Conservation (phyloP, 2,113 vertebrate species). For the Sorex araneus region DNA sequence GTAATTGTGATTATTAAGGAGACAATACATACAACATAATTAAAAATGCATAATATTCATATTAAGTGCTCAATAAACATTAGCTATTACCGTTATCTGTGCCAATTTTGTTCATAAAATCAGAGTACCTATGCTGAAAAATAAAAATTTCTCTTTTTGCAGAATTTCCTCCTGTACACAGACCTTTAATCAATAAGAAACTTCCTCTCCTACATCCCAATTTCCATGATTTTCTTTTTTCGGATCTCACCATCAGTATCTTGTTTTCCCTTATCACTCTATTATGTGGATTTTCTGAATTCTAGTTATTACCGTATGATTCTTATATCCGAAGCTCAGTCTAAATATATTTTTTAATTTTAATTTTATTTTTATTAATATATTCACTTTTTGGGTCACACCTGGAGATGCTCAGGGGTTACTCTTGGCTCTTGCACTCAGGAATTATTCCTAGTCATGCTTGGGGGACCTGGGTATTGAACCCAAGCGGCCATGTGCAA, state of each 20-base stretch:
- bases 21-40: neutral
- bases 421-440: too few relatives aligned
- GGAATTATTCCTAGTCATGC: too few relatives aligned
- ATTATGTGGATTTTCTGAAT: neutral
- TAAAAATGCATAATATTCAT: constrained; percentile 11
- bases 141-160: neutral
- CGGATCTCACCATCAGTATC: neutral
- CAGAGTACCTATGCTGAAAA: constrained; percentile 11
- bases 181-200: neutral
- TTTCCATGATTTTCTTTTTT: constrained; percentile 20
- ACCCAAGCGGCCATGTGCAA: too few relatives aligned
- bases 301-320: constrained; percentile 2
- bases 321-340: neutral
- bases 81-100: constrained; percentile 6
- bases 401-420: too few relatives aligned
- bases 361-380: too few relatives aligned
- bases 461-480: too few relatives aligned
- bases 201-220: neutral
- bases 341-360: neutral
- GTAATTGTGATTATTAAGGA: constrained; percentile 22
- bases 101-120: neutral
- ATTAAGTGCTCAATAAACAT: constrained; percentile 20
- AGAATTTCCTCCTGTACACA: neutral
- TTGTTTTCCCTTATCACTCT: neutral
- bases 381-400: too few relatives aligned